Base-by-base conservation (phyloP, 2,888 invertebrate genomes). In the Limenitis camilla region DNA sequence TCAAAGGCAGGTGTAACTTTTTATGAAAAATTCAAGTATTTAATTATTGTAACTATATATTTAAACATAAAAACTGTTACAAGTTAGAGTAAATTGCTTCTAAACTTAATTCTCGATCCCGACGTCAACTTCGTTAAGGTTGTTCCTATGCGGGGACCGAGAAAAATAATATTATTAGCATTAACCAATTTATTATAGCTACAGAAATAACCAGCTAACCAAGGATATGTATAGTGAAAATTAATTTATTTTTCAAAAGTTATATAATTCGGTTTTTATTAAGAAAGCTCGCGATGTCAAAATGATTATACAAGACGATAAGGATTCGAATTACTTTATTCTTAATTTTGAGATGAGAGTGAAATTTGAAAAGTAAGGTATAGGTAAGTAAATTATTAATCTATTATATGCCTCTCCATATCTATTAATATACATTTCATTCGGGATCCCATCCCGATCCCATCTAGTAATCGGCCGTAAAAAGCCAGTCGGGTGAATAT, bases 111-210 rank as follows among this genome's bases (percentile, higher is more conserved):
- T 58, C 52, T 50, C 36, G 44, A 44, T 38, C 38, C 43, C 50
- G 50, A 45, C 55, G 52, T 33, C 58, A 58, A 58, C 58, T 52
- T 50, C 49, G 58, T 58, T 58, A 52, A 48, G 50, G 52, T 50
- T 43, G 38, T 41, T 44, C 55, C 43, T 41, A 52, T 52, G 31
- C 49, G 50, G 52, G 42, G 36, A 49, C 42, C 45, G 43, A 46
- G 46, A 57, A 49, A 49, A 42, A 54, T 54, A 57, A 57, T 57
- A 38, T 32, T 31, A 49, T 57, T 53, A 54, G 48, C 52, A 52
- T 53, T 41, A 48, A 50, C 47, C 40, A 42, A 49, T 56, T 48
- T 56, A 40, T 47, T 52, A 48, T 28, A 40, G 6, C 2, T 33
- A 51, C 40, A 33, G 33, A 48, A 30, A n/a, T 33, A 40, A 11